Base-by-base conservation (phyloP, 2,797 vertebrate species). In the Fringilla coelebs region DNA sequence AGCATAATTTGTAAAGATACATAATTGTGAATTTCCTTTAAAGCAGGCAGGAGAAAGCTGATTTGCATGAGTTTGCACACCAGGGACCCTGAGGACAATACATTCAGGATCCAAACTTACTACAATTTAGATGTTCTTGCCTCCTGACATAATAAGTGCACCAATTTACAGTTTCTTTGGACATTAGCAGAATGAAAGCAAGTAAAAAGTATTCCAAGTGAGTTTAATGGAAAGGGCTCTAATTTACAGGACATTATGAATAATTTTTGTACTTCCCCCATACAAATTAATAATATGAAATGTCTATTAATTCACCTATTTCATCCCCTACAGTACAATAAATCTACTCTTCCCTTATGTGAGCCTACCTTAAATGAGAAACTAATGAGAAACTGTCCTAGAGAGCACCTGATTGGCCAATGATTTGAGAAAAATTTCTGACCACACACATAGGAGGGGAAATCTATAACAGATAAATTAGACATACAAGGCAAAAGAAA, bases 281-380 rank as follows among this genome's bases (percentile, higher is more conserved):
- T 31, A 67, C 48, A 89, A 90, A 93, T 92, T 82, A 90, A 89
- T 74, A 48, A n/a, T 40, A 55, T 82, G 19, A 78, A 90, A 71
- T 89, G 15, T 52, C 84, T 68, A 72, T 80, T 93, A 92, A 91
- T 96, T 85, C 57, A 92, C 25, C 36, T 83, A 8, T 85, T 74
- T 67, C 8, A 46, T 57, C 32, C 17, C 6, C 28, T 82, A 38
- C 18, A 40, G 45, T 46, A 73, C 68, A 94, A 60, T 79, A 84
- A 83, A 94, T 73, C 68, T 77, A 66, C 36, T 26, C 19, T 72
- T 45, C 31, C 41, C 17, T 93, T 70, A 75, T 0, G 0, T 66
- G 32, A 62, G 17, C 72, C 38, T 88, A 10, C 62, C 45, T 84
- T 76, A 76, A 22, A 85, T 52, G 38, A 90, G 62, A 68, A 90